phyloP scores from a whole-genome alignment of 2,113 vertebrate species.

The Grantiella picta region DNA sequence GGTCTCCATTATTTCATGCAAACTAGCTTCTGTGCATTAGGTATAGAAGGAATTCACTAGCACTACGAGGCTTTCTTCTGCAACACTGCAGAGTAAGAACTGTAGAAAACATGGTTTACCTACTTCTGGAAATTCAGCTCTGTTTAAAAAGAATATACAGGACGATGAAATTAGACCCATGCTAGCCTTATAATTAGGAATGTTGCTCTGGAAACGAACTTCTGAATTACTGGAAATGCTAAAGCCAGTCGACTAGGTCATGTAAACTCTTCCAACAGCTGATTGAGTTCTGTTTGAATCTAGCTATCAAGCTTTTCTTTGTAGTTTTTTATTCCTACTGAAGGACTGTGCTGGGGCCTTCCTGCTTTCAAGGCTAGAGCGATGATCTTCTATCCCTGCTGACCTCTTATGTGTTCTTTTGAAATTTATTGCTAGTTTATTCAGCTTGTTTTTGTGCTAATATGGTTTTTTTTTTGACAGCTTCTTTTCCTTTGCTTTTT shows the following conservation, averaged over 20 bases:
- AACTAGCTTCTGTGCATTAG: background rate
- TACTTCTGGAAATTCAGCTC: background rate
- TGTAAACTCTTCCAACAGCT: background rate
- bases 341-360: background rate
- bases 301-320: background rate
- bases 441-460: background rate
- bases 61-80: background rate
- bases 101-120: background rate
- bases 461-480: background rate
- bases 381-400: background rate
- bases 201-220: background rate
- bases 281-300: background rate
- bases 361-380: background rate
- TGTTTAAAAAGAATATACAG: background rate
- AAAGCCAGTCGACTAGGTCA: background rate
- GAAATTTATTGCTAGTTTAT: background rate
- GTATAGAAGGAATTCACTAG: background rate
- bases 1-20: background rate
- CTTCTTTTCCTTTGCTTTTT: background rate
- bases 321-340: background rate
- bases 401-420: background rate
- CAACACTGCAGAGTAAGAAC: background rate
- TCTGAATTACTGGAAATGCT: background rate
- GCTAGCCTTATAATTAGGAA: background rate
- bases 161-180: background rate